Evolutionary conservation across 2,797 vertebrate genomes (phyloP).

Genomic region (Columba guinea): DNA sequence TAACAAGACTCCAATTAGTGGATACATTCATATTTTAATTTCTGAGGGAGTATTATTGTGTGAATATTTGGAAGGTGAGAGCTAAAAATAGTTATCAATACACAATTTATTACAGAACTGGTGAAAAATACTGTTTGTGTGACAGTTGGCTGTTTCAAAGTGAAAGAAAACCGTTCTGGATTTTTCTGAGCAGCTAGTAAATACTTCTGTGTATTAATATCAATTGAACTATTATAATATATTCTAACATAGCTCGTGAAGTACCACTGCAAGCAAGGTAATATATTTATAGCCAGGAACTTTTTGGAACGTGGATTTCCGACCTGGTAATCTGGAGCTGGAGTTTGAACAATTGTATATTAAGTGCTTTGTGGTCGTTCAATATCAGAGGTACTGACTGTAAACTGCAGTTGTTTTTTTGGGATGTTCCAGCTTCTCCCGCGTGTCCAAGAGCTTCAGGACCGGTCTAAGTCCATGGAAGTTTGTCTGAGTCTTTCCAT

Average conservation of each 20-base stretch:
- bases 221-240: not conserved
- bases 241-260: not conserved
- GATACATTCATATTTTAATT: conserved; percentile 9
- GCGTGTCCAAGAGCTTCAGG: not conserved
- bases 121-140: not conserved
- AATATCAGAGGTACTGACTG: conserved; percentile 3
- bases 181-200: not conserved
- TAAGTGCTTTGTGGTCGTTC: conserved; percentile 43
- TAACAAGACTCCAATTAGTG: not conserved
- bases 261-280: not conserved
- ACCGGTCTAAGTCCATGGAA: not conserved
- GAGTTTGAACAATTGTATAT: not conserved
- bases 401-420: conserved; percentile 31
- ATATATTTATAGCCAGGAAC: not conserved
- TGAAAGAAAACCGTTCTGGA: not conserved
- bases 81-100: not conserved
- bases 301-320: conserved; percentile 16
- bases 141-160: not conserved
- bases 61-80: conserved; percentile 13
- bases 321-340: not conserved
- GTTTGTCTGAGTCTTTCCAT: not conserved
- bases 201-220: not conserved
- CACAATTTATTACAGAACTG: not conserved
- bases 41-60: not conserved
- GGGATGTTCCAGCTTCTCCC: not conserved